These are phyloP conservation scores for Chionis minor DNA, from an alignment of 2,113 vertebrate genomes.

Conservation along the genomic window DNA sequence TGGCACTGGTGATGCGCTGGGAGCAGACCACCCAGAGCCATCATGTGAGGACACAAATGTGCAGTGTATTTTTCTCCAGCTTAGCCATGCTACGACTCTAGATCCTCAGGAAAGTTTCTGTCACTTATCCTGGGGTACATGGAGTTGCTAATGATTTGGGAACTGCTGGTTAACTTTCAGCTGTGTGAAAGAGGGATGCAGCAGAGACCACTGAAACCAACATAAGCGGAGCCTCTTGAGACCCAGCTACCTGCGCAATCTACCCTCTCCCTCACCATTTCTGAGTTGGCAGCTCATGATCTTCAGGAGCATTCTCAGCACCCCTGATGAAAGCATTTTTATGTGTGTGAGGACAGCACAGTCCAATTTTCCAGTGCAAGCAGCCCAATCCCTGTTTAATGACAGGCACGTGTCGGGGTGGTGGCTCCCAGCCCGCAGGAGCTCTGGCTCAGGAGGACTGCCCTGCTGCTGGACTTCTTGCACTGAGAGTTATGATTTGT, in stretches of 20 bases:
- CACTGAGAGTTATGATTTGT: neutral
- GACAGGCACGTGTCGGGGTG: rapidly evolving
- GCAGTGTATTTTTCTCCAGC: neutral
- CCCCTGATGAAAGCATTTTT: neutral
- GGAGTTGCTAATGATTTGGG: neutral
- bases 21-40: no score
- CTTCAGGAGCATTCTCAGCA: neutral
- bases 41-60: neutral
- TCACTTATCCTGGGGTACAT: neutral
- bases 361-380: neutral
- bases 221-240: neutral
- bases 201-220: neutral
- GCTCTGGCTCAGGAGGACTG: neutral
- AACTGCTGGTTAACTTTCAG: neutral
- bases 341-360: neutral
- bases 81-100: neutral
- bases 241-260: neutral
- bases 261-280: neutral
- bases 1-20: neutral
- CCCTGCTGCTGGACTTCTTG: neutral
- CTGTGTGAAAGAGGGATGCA: neutral
- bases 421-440: neutral
- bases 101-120: neutral
- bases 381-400: neutral
- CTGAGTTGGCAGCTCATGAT: neutral